Evolutionary conservation across 2,797 vertebrate genomes (phyloP).

Genomic region (Semotilus atromaculatus): DNA sequence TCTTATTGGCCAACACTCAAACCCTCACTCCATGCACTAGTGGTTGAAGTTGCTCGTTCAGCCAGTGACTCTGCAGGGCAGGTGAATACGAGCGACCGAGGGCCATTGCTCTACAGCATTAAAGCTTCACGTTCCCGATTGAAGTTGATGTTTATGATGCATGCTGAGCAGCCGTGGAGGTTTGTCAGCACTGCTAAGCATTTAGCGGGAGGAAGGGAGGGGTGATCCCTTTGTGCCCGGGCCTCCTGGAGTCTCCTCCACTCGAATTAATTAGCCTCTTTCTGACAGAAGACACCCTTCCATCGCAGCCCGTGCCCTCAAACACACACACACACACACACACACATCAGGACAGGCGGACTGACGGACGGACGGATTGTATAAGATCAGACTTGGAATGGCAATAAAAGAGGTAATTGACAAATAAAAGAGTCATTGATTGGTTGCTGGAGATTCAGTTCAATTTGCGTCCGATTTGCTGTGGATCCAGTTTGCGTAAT

Average conservation of each 20-base stretch:
- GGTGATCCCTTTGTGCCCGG: constrained; percentile 63
- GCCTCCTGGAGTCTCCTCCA: constrained; percentile 69
- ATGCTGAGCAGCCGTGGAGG: constrained; percentile 11
- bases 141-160: constrained; percentile 28
- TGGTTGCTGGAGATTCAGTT: neutral
- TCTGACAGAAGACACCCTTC: constrained; percentile 59
- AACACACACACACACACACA: constrained; percentile 17
- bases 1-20: neutral
- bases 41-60: neutral
- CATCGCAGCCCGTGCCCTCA: constrained; percentile 55
- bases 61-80: neutral
- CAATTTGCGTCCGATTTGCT: neutral
- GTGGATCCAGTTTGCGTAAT: neutral
- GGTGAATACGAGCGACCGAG: neutral
- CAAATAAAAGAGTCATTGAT: neutral
- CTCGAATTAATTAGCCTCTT: constrained; percentile 68
- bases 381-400: constrained; percentile 64
- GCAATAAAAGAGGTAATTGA: constrained; percentile 78
- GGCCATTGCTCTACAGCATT: neutral
- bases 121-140: neutral
- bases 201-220: constrained; percentile 56
- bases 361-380: constrained; percentile 38
- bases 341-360: neutral
- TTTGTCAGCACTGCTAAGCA: constrained; percentile 34
- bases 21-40: neutral